Evolutionary conservation across 2,888 invertebrate species (phyloP), one percentile per base, ranked within the genome.

Genomic region (Drosophila setosimentum): DNA sequence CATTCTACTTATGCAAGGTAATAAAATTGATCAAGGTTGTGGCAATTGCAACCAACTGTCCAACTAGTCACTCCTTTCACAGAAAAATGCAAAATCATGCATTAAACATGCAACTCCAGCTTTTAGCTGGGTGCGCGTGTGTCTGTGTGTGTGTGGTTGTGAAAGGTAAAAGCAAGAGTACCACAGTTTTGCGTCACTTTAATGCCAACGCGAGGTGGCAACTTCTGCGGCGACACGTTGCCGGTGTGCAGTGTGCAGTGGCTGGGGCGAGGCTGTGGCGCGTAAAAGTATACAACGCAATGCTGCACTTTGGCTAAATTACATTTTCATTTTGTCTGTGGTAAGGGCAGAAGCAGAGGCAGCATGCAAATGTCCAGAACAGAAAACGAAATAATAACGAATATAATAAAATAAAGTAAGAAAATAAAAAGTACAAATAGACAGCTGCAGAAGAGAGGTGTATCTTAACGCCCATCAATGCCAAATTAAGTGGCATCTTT

Each of bases 261-360:
- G 8, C 18, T 21, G 27, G 16, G 76, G 61, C 63, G 73, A 60
- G 57, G 68, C 64, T 33, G 59, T n/a, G 18, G 69, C 66, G 55
- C 76, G 50, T 32, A 59, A 70, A 72, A 78, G 76, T 80, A 77
- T 81, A 75, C 81, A 83, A 79, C 71, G 83, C 79, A 77, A 65
- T 81, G 77, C 74, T 82, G 86, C 87, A 86, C 87, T 87, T 87
- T 84, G 76, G 76, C 87, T 70, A 87, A 88, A 88, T 87, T 88
- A 85, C 87, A 89, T 85, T 87, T 89, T 81, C 79, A 89, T 89
- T 88, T 87, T 87, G 83, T 83, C 87, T 79, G 82, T 78, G 61
- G 72, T 66, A 40, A 32, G 54, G 72, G 68, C 24, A 24, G 70
- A 60, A 73, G 65, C 70, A 63, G 73, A 62, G 57, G 60, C 55